phyloP scores from a whole-genome alignment of 2,113 vertebrate genomes.

The Ascaphus truei region DNA sequence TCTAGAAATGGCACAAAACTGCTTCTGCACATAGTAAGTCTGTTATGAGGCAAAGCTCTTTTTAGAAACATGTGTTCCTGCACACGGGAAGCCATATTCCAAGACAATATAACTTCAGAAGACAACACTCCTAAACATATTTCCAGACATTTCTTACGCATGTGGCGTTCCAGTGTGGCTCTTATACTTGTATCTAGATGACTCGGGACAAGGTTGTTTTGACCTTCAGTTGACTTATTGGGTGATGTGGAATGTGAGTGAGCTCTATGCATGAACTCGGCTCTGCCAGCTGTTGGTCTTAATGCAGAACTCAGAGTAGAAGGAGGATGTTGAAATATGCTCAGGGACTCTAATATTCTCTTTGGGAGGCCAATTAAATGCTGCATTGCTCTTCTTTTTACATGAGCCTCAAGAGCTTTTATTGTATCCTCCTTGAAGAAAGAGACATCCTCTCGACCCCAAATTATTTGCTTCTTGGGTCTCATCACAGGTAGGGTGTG shows the following conservation, averaged over 20 bases:
- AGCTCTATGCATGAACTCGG: too few species aligned
- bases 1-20: background rate
- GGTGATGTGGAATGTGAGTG: too few species aligned
- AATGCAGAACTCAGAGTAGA: too few species aligned
- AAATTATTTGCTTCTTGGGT: background rate
- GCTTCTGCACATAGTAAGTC: background rate
- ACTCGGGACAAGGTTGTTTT: too few species aligned
- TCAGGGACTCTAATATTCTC: background rate
- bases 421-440: background rate
- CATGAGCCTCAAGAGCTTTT: background rate
- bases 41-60: background rate
- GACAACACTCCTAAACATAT: background rate
- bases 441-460: background rate
- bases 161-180: background rate
- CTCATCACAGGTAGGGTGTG: background rate
- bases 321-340: background rate
- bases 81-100: background rate
- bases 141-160: background rate
- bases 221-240: too few species aligned
- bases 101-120: background rate
- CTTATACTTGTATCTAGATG: too few species aligned
- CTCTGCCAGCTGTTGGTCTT: too few species aligned
- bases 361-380: too few species aligned
- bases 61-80: background rate
- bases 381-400: background rate